phyloP scores from a whole-genome alignment of 2,888 invertebrate genomes.

The Podotricha telesiphe region DNA sequence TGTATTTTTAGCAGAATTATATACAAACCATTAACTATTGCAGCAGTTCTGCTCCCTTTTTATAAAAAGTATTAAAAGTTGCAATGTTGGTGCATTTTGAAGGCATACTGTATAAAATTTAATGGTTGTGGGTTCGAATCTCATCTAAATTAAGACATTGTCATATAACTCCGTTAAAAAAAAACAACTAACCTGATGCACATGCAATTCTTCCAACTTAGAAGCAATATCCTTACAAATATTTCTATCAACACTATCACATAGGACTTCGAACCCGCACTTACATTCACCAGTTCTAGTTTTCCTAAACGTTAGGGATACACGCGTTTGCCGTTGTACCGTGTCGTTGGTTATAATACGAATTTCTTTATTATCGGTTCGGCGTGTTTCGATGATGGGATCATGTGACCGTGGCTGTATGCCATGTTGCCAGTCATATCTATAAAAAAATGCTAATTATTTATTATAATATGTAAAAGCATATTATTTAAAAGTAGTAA shows the following conservation, averaged over 20 bases:
- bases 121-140: background rate
- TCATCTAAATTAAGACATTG: too few relatives aligned
- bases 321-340: slow-evolving; percentile 71
- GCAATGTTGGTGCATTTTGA: too few relatives aligned
- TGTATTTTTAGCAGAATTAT: too few relatives aligned
- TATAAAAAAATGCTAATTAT: slow-evolving; percentile 49
- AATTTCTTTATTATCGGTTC: slow-evolving; percentile 47
- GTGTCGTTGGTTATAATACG: slow-evolving; percentile 60
- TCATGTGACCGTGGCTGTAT: slow-evolving; percentile 94
- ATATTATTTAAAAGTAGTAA: too few relatives aligned
- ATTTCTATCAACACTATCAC: slow-evolving; percentile 82
- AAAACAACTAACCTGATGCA: slow-evolving; percentile 84
- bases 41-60: too few relatives aligned
- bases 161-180: too few relatives aligned
- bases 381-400: slow-evolving; percentile 70
- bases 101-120: too few relatives aligned
- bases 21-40: too few relatives aligned
- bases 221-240: slow-evolving; percentile 82
- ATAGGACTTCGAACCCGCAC: slow-evolving; percentile 86
- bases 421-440: slow-evolving; percentile 93
- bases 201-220: slow-evolving; percentile 88
- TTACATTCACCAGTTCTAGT: slow-evolving; percentile 80
- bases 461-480: too few relatives aligned
- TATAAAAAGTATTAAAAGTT: too few relatives aligned
- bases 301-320: slow-evolving; percentile 95